Evolutionary conservation across 2,113 vertebrate species (phyloP).

Genomic region (Electrona antarctica): DNA sequence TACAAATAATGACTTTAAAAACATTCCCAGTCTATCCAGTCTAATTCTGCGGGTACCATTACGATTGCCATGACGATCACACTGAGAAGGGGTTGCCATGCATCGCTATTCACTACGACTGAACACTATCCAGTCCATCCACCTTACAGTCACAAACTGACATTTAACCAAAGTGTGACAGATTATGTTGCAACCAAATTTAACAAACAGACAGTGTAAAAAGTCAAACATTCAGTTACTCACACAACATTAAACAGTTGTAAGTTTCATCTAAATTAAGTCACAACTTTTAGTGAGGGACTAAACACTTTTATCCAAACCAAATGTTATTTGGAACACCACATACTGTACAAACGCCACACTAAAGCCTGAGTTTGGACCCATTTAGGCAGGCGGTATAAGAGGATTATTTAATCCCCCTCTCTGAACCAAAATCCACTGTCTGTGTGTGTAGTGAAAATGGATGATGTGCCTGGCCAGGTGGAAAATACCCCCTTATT

Average conservation of each 20-base stretch:
- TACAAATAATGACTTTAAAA: not conserved
- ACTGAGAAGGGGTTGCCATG: conserved; percentile 52
- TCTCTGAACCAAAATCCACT: not conserved
- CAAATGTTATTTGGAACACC: conserved; percentile 10
- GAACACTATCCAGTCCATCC: conserved; percentile 36
- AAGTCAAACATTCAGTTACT: not conserved
- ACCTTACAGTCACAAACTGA: conserved; percentile 14
- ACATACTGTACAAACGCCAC: conserved; percentile 10
- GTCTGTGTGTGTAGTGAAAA: too few species aligned
- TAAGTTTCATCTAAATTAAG: not conserved
- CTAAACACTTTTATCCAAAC: conserved; percentile 23
- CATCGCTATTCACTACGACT: conserved; percentile 42
- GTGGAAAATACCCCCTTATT: too few species aligned
- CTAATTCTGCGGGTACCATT: conserved; percentile 24
- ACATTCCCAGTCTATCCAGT: not conserved
- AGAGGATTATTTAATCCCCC: not conserved
- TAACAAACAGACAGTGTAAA: conserved; percentile 21
- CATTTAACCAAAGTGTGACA: conserved; percentile 11
- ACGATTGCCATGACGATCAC: conserved; percentile 30
- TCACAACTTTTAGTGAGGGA: conserved; percentile 28
- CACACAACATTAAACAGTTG: conserved; percentile 18
- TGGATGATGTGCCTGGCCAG: too few species aligned
- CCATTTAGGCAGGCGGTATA: not conserved
- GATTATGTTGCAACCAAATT: conserved; percentile 12
- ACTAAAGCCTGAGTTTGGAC: not conserved